Conservation (phyloP, 2,113 vertebrate species). For the Procavia capensis region DNA sequence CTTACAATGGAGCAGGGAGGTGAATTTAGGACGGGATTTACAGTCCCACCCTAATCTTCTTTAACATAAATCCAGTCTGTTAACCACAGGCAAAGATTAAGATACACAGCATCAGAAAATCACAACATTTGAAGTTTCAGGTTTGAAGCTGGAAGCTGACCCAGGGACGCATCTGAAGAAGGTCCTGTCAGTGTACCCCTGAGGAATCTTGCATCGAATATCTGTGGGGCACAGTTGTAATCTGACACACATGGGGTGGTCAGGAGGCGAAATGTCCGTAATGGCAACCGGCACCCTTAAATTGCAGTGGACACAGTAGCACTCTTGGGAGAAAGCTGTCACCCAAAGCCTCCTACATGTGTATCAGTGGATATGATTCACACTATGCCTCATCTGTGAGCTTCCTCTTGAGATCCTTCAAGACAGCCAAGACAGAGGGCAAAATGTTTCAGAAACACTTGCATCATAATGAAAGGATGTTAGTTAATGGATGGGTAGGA, state of each 20-base stretch:
- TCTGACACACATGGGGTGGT: not conserved
- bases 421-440: not conserved
- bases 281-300: not conserved
- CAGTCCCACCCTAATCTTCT: too few relatives aligned
- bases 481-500: not conserved
- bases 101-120: too few relatives aligned
- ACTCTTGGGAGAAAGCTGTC: slow-evolving; percentile 39
- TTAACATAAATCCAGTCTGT: too few relatives aligned
- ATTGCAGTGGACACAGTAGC: not conserved
- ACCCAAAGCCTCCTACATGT: slow-evolving; percentile 57
- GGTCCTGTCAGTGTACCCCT: not conserved
- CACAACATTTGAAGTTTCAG: not conserved
- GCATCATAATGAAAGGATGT: not conserved
- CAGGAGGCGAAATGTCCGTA: not conserved
- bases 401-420: slow-evolving; percentile 41
- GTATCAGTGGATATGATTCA: slow-evolving; percentile 56
- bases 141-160: too few relatives aligned
- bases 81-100: too few relatives aligned
- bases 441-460: slow-evolving; percentile 1
- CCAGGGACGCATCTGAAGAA: not conserved
- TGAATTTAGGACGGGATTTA: too few relatives aligned
- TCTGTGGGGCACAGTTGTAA: not conserved
- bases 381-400: slow-evolving; percentile 52
- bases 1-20: too few relatives aligned
- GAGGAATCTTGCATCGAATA: not conserved